Evolutionary conservation across 2,797 vertebrate species (phyloP), one percentile per base, ranked within the genome.

Genomic region (Esox lucius): DNA sequence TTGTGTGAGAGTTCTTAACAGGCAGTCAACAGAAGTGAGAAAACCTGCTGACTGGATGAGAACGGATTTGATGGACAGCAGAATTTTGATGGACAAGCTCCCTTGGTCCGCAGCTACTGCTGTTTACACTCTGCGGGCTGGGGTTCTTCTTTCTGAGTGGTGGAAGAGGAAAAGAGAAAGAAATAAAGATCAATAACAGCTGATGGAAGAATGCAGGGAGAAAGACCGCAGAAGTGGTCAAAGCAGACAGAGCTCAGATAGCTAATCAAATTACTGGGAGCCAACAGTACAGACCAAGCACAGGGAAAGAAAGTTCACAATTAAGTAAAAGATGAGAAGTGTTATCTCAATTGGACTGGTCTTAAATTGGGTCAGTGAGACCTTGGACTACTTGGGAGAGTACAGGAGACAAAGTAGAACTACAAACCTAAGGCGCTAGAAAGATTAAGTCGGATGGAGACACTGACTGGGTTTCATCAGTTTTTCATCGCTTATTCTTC

Each of bases 121-220:
- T 98, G 97, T 90, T 99, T 98, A 95, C 98, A 99, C 89, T 99
- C 98, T 53, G 96, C 94, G 80, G 97, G 98, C 88, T 97, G 97
- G 91, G 94, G 92, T 86, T 94, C 91, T 84, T 96, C 95, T 93
- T 95, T 96, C 96, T 98, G 94, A 35, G 69, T 73, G 35, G 76
- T 73, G 68, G 24, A 75, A 78, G 75, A 48, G 73, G 15, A 67
- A 67, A 9, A 56, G 3, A 19, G 64, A 71, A 39, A 28, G 46
- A 42, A 13, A 51, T 5, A 26, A 33, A 26, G 26, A 17, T 1
- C 75, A 46, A 24, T 71, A 3, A 62, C 1, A 62, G 5, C 46
- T 4, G 7, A 24, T 19, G 19, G 17, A 19, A 46, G 4, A 35
- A 6, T 48, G 24, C 3, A 48, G 13, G n/a, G 5, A n/a, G 42